These are phyloP conservation scores for Galbula dea DNA, from an alignment of 2,113 vertebrate species.

Conservation along the genomic window DNA sequence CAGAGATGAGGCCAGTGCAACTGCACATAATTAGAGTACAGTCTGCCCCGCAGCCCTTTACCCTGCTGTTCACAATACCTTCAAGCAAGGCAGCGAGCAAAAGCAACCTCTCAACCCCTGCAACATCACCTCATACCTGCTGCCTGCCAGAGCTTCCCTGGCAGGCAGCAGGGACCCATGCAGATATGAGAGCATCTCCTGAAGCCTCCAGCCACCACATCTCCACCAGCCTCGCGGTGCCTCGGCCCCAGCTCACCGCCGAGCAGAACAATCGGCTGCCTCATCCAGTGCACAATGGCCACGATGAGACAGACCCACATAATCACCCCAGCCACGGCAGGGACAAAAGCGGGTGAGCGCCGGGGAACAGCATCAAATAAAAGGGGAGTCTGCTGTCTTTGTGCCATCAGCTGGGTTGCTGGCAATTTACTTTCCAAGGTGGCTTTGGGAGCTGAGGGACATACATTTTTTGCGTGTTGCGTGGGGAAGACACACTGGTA, in stretches of 20 bases:
- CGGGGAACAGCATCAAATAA: accelerated
- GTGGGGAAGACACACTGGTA: accelerated
- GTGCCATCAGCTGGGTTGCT: background rate
- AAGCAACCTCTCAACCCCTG: accelerated
- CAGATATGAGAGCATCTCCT: background rate
- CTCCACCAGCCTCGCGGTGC: background rate
- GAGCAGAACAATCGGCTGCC: background rate
- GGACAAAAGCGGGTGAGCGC: background rate
- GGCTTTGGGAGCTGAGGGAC: background rate
- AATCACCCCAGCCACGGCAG: background rate
- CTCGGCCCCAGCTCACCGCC: background rate
- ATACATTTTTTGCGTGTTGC: accelerated
- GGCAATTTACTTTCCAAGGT: background rate
- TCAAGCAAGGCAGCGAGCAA: accelerated
- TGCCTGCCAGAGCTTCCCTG: background rate
- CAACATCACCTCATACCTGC: background rate
- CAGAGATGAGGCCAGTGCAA: background rate
- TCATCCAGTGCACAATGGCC: conserved; percentile 11
- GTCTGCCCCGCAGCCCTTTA: background rate
- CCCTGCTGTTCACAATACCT: background rate
- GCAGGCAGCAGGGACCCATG: accelerated
- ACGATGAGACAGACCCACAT: conserved; percentile 13
- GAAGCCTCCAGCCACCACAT: background rate
- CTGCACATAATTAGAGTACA: background rate
- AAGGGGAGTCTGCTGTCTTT: background rate